Percentiles rank a stretch among this genome's conserved stretches.
Conservation (phyloP, 2,797 vertebrate species). For the Melopsittacus undulatus region DNA sequence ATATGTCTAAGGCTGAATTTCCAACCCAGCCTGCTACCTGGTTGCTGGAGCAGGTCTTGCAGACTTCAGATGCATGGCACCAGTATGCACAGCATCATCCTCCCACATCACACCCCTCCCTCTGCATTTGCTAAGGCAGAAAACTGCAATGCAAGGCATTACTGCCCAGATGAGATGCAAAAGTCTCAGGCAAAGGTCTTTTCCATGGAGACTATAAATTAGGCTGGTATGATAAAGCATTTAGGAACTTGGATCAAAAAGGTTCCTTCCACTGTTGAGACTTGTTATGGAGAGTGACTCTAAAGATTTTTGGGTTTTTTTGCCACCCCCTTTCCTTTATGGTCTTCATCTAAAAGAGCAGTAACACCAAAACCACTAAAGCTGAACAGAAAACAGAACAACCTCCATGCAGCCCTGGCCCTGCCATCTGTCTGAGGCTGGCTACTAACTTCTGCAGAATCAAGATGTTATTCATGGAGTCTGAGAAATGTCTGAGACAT, state of each 20-base stretch:
- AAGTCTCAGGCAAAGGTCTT: not conserved
- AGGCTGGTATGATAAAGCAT: not conserved
- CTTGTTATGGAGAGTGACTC: not conserved
- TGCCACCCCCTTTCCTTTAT: not conserved
- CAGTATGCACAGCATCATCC: fast-evolving
- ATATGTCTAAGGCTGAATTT: not conserved
- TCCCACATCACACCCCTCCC: not conserved
- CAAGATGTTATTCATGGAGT: not conserved
- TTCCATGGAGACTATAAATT: not conserved
- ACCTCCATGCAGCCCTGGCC: not conserved
- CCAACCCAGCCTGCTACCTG: not conserved
- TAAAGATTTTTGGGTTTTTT: not conserved
- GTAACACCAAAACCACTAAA: not conserved
- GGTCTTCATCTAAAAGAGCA: not conserved
- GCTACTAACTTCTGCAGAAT: not conserved
- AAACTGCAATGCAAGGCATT: not conserved
- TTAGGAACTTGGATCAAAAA: not conserved
- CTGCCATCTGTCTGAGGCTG: not conserved
- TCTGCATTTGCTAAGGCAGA: not conserved
- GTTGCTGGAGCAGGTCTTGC: not conserved
- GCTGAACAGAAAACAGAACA: not conserved
- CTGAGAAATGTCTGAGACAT: not conserved
- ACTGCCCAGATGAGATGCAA: not conserved
- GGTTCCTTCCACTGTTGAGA: not conserved
- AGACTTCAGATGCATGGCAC: fast-evolving